Conservation (phyloP, 2,888 invertebrate species). For the Chaetoderma sp. region DNA sequence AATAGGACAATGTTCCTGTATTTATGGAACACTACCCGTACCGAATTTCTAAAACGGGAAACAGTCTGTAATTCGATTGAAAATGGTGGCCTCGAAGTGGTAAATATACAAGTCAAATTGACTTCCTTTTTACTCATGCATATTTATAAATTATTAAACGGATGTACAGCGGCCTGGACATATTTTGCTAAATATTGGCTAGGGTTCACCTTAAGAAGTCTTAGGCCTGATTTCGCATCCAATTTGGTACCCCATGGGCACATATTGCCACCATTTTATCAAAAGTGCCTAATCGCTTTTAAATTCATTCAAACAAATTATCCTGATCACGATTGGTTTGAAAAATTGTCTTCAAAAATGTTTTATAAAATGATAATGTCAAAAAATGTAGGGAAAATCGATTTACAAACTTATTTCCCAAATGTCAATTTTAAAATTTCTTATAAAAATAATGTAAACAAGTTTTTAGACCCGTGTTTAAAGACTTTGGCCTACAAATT, state of each 20-base stretch:
- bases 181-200: slow-evolving; percentile 2
- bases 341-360: no score
- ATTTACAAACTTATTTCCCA: no score
- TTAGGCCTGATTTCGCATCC: background rate
- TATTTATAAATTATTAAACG: slow-evolving; percentile 1
- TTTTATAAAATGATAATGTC: no score
- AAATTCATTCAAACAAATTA: background rate
- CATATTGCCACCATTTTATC: background rate
- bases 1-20: background rate
- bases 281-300: background rate
- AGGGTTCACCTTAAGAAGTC: background rate
- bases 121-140: background rate
- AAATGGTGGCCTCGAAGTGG: background rate
- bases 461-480: no score
- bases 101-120: background rate
- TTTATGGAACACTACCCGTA: background rate
- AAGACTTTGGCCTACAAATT: no score
- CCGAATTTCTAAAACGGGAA: background rate
- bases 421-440: no score
- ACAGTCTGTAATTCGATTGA: background rate
- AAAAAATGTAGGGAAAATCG: no score
- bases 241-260: background rate
- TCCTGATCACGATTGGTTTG: background rate
- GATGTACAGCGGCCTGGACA: background rate
- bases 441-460: no score